Evolutionary conservation across 2,888 invertebrate genomes (phyloP), one percentile per base, ranked within the genome.

Genomic region (Catotricha subobsoleta): DNA sequence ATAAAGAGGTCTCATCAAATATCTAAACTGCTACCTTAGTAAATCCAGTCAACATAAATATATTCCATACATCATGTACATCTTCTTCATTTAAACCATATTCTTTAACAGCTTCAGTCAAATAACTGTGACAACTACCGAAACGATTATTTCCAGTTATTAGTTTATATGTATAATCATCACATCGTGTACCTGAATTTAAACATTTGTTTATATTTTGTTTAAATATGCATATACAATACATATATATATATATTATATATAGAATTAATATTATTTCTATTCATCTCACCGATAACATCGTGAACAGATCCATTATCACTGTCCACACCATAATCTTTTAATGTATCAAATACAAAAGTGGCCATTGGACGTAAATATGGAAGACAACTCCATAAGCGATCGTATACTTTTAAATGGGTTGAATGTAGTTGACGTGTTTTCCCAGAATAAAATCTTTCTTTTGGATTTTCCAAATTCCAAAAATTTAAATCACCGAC

Each of bases 41-140:
- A 42, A 66, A 59, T 2, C 66, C 66, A 1, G 67, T 67, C 42
- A 64, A 63, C 65, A 67, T 67, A 38, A 67, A 67, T 34, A 67
- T 64, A 48, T 67, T 67, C 61, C 66, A 64, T 2, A 67, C 67
- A 51, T 67, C 67, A 46, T 67, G 67, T 0, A 67, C 66, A 50
- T 66, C 65, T 18, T 57, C 55, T 45, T 67, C 67, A 3, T 46
- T 49, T 41, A 67, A 48, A 9, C 60, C 63, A 6, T 56, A 54
- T 33, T 60, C 58, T 43, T 57, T 49, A 2, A 61, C 52, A 1
- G 66, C 66, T 33, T 60, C 54, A 0, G 58, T 59, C 31, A 67
- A 48, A 28, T 63, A 62, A 36, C 62, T 62, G 43, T 67, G 67
- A 34, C 67, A 67, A 38, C 63, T 65, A 30, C 56, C 57, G 10